Percentiles rank a stretch among this genome's conserved stretches.
Evolutionary conservation across 1,140 invertebrate species (phyloP).

Genomic region (Sinonovacula constricta): DNA sequence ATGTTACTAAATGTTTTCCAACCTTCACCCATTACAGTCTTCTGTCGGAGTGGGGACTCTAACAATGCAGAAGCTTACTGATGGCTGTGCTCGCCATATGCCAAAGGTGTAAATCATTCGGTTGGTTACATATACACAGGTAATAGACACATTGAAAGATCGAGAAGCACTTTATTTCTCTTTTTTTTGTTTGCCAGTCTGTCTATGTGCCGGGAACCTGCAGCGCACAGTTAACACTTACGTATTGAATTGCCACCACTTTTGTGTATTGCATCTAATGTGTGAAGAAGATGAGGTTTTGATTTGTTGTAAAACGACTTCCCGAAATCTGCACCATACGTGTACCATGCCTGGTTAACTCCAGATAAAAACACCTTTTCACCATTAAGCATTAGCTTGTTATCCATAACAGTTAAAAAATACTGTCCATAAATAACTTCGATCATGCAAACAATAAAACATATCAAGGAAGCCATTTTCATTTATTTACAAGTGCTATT

Average conservation of each 20-base stretch:
- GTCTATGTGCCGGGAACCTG: too few relatives aligned
- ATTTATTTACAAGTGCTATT: conserved; percentile 12
- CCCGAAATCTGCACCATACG: conserved; percentile 64
- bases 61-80: too few relatives aligned
- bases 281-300: conserved; percentile 62
- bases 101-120: too few relatives aligned
- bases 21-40: too few relatives aligned
- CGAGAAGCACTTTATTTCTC: too few relatives aligned
- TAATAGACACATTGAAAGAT: too few relatives aligned
- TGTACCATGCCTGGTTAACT: conserved; percentile 75
- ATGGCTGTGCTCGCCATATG: too few relatives aligned
- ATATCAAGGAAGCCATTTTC: neutral
- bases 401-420: conserved; percentile 39
- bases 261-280: conserved; percentile 65
- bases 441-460: neutral
- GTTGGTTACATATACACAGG: too few relatives aligned
- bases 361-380: conserved; percentile 76
- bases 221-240: too few relatives aligned
- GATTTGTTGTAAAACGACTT: conserved; percentile 68
- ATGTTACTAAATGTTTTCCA: too few relatives aligned
- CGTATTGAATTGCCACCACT: conserved; percentile 75
- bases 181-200: too few relatives aligned
- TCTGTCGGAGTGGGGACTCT: too few relatives aligned
- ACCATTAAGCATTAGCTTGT: conserved; percentile 53
- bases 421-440: conserved; percentile 3